Base-by-base conservation (phyloP, 2,113 vertebrate genomes). In the Anser cygnoides region DNA sequence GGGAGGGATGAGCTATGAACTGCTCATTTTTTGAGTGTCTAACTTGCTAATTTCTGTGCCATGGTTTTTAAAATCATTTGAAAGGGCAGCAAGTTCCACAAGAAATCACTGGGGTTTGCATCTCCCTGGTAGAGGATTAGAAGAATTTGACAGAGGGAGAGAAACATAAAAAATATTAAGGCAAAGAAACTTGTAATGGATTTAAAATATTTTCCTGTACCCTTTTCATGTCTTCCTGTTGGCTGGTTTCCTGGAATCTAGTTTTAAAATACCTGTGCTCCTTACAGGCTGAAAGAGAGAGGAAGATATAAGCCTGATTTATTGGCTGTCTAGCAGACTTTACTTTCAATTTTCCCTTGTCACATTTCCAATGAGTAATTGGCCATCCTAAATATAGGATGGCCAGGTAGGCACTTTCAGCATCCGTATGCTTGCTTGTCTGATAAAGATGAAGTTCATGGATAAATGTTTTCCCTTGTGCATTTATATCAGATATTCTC, bases 261-360 rank as follows among this genome's bases (percentile, higher is more conserved):
- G 28, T 31, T 70, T 84, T 66, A 90, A 80, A 94, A 89, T 74
- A 77, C 11, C 12, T 68, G 15, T 3, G 14, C 7, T 73, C 10
- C 28, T 95, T 76, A 73, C 11, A 75, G 41, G 46, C 41, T 23
- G 58, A 73, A 18, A 9, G 25, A 80, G 5, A 19, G 13, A 91
- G 35, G 20, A 84, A 95, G 62, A 83, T 74, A 63, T 28, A 95
- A 84, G 6, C 29, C 43, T 94, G 61, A 90, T 94, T 90, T 95
- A 90, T 93, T 58, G 41, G 22, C 41, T 92, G 19, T 89, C 61
- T 89, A 59, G 52, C n/a, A 92, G 41, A 79, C 12, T 94, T 90
- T 92, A 57, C 54, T 95, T 96, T 94, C 85, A 85, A 92, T 94
- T 89, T 95, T 90, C 50, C 33, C 39, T 80, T 90, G 66, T 71